Evolutionary conservation across 2,113 vertebrate genomes (phyloP).

Genomic region (Speoplatyrhinus poulsoni): DNA sequence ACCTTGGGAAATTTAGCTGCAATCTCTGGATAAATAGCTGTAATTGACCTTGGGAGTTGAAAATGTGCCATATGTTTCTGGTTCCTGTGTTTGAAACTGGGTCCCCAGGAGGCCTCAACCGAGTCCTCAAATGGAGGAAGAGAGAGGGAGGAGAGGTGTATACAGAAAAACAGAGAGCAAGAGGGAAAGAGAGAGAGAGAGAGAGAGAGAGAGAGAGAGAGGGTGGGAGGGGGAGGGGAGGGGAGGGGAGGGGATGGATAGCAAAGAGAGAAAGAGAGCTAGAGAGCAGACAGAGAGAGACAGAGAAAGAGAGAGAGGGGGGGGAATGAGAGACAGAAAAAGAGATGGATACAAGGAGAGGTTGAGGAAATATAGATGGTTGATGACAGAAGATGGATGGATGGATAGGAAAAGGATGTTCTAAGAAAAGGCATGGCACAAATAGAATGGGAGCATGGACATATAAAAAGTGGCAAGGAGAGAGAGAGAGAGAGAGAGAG

Average conservation of each 20-base stretch:
- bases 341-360: background rate
- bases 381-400: slow-evolving; percentile 62
- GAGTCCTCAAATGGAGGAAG: slow-evolving; percentile 67
- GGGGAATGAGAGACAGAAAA: slow-evolving; percentile 21
- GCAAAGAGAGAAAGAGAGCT: slow-evolving; percentile 28
- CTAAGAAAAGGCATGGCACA: slow-evolving; percentile 44
- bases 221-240: slow-evolving; percentile 9
- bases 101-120: slow-evolving; percentile 78
- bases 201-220: slow-evolving; percentile 22
- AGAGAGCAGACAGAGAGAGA: slow-evolving; percentile 27
- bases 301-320: background rate
- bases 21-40: slow-evolving; percentile 82
- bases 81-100: slow-evolving; percentile 80
- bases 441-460: slow-evolving; percentile 49
- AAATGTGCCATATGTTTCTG: slow-evolving; percentile 85
- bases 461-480: slow-evolving; percentile 57
- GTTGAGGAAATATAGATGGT: slow-evolving; percentile 40
- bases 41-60: slow-evolving; percentile 86
- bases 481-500: slow-evolving; percentile 39
- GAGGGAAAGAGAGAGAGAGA: slow-evolving; percentile 17
- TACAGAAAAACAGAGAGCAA: slow-evolving; percentile 37
- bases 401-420: slow-evolving; percentile 41
- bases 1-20: slow-evolving; percentile 80
- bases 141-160: slow-evolving; percentile 56
- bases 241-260: background rate